phyloP scores from a whole-genome alignment of 2,797 vertebrate genomes.

The Podarcis siculus region DNA sequence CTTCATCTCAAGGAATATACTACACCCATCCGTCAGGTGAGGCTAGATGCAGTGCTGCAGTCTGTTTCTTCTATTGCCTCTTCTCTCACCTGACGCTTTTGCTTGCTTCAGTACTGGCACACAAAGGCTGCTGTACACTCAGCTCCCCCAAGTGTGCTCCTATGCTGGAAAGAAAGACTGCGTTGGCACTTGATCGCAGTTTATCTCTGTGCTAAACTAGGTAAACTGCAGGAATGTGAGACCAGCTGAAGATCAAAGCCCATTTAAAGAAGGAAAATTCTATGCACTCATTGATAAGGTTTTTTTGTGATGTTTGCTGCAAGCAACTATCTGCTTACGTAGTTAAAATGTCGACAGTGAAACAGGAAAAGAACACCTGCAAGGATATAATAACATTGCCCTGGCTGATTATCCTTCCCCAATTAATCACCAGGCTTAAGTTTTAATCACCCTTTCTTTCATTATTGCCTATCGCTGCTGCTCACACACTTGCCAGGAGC shows the following conservation, averaged over 20 bases:
- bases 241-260: too few species aligned
- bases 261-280: too few species aligned
- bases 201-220: neutral
- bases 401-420: slow-evolving; percentile 23
- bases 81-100: too few species aligned
- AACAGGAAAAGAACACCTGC: slow-evolving; percentile 27
- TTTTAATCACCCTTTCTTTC: slow-evolving; percentile 56
- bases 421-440: slow-evolving; percentile 41
- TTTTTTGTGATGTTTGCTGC: slow-evolving; percentile 27
- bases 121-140: neutral
- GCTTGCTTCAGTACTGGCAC: neutral
- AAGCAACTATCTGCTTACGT: slow-evolving; percentile 33
- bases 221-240: slow-evolving; percentile 15
- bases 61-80: neutral
- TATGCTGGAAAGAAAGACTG: neutral
- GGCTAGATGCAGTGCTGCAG: neutral
- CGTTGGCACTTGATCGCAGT: neutral
- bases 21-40: too few species aligned
- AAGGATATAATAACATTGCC: slow-evolving; percentile 27
- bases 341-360: slow-evolving; percentile 38
- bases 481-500: slow-evolving; percentile 48
- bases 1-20: too few species aligned
- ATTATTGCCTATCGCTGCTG: slow-evolving; percentile 45
- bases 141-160: neutral
- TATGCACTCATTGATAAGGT: neutral